Base-by-base conservation (phyloP, 1,140 invertebrate genomes). In the Plectus sambesii region DNA sequence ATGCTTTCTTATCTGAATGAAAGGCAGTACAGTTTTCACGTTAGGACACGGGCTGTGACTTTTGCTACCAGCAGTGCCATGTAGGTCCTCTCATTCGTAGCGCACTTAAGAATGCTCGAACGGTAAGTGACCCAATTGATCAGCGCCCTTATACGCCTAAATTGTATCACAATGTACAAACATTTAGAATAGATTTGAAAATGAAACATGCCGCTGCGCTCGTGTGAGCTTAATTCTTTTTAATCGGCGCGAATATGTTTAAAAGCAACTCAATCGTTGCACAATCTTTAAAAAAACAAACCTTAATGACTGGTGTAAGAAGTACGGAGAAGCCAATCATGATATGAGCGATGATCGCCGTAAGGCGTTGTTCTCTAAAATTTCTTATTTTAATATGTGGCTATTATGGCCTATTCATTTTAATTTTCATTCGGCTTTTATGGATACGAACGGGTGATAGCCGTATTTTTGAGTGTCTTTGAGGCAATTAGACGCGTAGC, bases 351-450 rank as follows among this genome's bases (percentile, higher is more conserved):
- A 67, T 20, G 23, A 74, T 43, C 33, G 65, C 53, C 1, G 73
- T 72, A n/a, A 72, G 47, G 6, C 72, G 47, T 42, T 73, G 72
- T 52, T 73, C 72, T 38, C 70, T 70, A 25, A 39, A 51, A 2
- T 22, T 33, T 2, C 22, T 26, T 2, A 41, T 23, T 3, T 44
- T 25, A n/a, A 50, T 23, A 4, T 51, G n/a, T 1, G 35, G 42
- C 23, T 40, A 23, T 4, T 22, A n/a, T 12, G 3, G 33, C 2
- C 5, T 2, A 2, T n/a, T 2, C 2, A 47, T 8, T 20, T 4
- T 12, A n/a, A n/a, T n/a, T n/a, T n/a, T n/a, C n/a, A n/a, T n/a
- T n/a, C n/a, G n/a, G n/a, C n/a, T n/a, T n/a, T n/a, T n/a, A n/a
- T n/a, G n/a, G n/a, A n/a, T n/a, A n/a, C n/a, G n/a, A n/a, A n/a